Evolutionary conservation across 2,113 vertebrate species (phyloP).

Genomic region (Emberiza fucata): DNA sequence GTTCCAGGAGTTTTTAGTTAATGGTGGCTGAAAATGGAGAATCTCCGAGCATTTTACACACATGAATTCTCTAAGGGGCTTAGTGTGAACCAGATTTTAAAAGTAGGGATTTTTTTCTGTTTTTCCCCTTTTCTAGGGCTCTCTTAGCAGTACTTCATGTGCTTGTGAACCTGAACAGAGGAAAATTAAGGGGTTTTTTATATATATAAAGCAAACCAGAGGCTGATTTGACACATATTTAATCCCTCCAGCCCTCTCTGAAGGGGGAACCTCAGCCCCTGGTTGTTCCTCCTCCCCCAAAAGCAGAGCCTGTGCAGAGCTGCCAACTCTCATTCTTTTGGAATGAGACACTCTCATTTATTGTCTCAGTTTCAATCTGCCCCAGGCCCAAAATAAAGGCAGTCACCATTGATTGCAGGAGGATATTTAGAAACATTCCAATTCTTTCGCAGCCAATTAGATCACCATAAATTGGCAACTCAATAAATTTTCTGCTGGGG

Average conservation of each 20-base stretch:
- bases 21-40: not conserved
- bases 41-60: not conserved
- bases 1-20: not conserved
- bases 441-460: constrained; percentile 70
- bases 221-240: not conserved
- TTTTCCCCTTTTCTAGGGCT: not conserved
- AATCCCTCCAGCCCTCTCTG: not conserved
- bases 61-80: not conserved
- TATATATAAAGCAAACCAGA: not conserved
- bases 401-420: constrained; percentile 72
- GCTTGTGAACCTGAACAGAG: not conserved
- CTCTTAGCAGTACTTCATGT: not conserved
- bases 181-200: not conserved
- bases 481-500: constrained; percentile 60
- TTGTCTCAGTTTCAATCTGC: constrained; percentile 77
- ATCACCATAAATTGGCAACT: constrained; percentile 60
- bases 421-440: constrained; percentile 69
- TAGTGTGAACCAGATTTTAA: not conserved
- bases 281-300: not conserved
- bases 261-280: not conserved
- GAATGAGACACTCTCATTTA: constrained; percentile 74
- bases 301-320: not conserved
- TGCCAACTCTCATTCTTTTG: constrained; percentile 66
- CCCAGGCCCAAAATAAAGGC: constrained; percentile 69
- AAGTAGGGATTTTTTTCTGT: fast-evolving